Evolutionary conservation across 2,888 invertebrate genomes (phyloP).

Genomic region (Alviniconcha strummeri): DNA sequence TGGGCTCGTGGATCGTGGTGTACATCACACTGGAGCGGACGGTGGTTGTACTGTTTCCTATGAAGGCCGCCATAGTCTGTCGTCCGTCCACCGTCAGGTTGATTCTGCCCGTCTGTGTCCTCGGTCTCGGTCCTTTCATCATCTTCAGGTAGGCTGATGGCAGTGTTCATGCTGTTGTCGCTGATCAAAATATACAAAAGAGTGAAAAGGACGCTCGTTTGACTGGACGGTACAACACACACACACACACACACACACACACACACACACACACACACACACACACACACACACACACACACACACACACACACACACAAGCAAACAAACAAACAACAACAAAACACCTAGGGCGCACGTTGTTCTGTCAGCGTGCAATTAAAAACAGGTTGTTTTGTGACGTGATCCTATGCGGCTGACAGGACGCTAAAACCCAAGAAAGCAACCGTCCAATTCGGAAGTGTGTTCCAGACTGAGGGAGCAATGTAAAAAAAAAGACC

Average conservation of each 20-base stretch:
- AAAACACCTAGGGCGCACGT: no score
- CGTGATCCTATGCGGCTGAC: no score
- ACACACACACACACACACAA: neutral
- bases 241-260: no score
- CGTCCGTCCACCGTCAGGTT: neutral
- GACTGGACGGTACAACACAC: neutral
- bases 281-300: neutral
- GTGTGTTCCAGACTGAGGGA: no score
- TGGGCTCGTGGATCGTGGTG: slow-evolving; percentile 34
- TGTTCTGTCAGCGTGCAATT: no score
- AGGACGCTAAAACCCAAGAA: no score
- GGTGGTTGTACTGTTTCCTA: slow-evolving; percentile 19
- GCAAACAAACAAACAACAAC: no score
- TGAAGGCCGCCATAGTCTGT: slow-evolving; percentile 21
- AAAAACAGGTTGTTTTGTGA: no score
- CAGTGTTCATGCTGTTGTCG: neutral
- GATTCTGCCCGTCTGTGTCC: neutral
- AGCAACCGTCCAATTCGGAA: no score
- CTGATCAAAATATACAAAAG: neutral
- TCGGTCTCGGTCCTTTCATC: neutral
- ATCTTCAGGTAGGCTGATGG: neutral
- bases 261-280: no score
- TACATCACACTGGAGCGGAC: slow-evolving; percentile 32
- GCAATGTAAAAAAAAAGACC: no score
- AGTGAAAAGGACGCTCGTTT: neutral